Conservation (phyloP, 2,113 vertebrate genomes). For the Epinephelus lanceolatus region DNA sequence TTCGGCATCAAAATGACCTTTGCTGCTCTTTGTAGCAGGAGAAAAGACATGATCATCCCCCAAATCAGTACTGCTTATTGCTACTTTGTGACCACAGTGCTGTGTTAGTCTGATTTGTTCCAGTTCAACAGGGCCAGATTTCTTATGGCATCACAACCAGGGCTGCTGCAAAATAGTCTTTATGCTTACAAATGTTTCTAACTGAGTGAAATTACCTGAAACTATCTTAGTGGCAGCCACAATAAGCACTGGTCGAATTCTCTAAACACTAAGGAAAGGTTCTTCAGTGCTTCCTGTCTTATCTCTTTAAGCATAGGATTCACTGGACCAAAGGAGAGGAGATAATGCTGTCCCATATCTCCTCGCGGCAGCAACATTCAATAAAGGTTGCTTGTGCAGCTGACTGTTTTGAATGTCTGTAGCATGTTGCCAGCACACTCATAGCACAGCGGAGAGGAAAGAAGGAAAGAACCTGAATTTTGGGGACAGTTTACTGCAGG, state of each 20-base stretch:
- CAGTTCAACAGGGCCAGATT: not conserved
- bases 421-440: not conserved
- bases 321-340: not conserved
- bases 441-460: not conserved
- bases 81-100: not conserved
- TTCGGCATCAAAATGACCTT: not conserved
- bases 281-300: not conserved
- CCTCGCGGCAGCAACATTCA: not conserved
- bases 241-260: no score
- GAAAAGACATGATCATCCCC: not conserved
- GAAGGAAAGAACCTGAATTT: not conserved
- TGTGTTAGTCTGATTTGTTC: not conserved
- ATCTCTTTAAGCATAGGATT: not conserved
- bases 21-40: not conserved
- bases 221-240: no score
- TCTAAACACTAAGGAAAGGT: no score
- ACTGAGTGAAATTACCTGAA: no score
- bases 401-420: not conserved
- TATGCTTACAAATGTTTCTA: no score
- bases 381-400: not conserved
- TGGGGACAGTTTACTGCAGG: not conserved
- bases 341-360: not conserved
- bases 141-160: not conserved
- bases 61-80: not conserved
- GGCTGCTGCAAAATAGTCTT: no score